Evolutionary conservation across 2,888 invertebrate genomes (phyloP), one percentile per base, ranked within the genome.

Genomic region (Notodonta ziczac): DNA sequence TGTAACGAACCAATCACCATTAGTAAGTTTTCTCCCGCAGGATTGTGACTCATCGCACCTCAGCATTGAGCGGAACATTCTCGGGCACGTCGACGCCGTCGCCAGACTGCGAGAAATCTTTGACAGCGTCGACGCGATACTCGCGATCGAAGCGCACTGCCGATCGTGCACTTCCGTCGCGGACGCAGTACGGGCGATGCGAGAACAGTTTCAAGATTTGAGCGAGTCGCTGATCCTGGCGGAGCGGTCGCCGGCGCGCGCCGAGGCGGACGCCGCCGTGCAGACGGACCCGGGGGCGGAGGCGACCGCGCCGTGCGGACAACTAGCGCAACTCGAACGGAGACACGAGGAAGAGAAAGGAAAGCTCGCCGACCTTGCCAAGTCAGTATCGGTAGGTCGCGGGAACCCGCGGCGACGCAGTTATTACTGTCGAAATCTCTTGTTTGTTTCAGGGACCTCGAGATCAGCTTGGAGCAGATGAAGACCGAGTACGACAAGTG

Each of bases 401-500:
- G 8, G 57, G 16, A 13, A 1, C 42, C 52, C 52, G 52, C 9
- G 24, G 7, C 13, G 48, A 5, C 8, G 10, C n/a, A n/a, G 0
- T 14, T n/a, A 2, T n/a, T 35, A 16, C 0, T 13, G 13, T 12
- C 4, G 12, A 5, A 2, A 6, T 9, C n/a, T 4, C 24, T n/a
- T 24, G 39, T 3, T 42, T 16, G 4, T 69, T 95, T 94, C 81
- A 94, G 94, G 61, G 96, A 97, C 65, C 88, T 97, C 57, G 97
- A 97, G 86, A 89, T 89, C 57, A 96, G 96, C 76, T 88, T 97
- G 60, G 97, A 97, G 82, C 94, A 96, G 79, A 90, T 98, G 89
- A 95, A 95, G 75, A 94, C 94, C 54, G 98, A 97, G 81, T 97
- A 97, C 83, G 97, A 97, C 77, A 96, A 96, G 65, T 97, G 97